These are phyloP conservation scores for Strix aluco DNA, from an alignment of 2,113 vertebrate species.

Conservation along the genomic window DNA sequence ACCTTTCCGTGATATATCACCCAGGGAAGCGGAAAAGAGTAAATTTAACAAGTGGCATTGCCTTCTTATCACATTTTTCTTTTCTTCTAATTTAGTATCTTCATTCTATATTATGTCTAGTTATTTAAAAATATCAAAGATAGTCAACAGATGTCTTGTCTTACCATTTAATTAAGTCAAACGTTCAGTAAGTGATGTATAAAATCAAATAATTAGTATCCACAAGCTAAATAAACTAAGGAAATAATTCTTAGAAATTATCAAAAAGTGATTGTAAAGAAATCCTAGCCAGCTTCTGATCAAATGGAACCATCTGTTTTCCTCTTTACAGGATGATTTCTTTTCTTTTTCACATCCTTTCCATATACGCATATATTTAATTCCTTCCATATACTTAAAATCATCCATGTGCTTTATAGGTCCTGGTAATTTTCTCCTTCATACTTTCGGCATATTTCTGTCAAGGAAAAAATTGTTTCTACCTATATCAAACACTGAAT, in stretches of 20 bases:
- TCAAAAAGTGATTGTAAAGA: background rate
- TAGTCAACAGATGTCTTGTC: slow-evolving; percentile 1
- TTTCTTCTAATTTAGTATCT: slow-evolving; percentile 26
- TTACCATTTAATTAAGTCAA: background rate
- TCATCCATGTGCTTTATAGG: background rate
- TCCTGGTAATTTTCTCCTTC: background rate
- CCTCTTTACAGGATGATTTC: background rate
- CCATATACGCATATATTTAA: background rate
- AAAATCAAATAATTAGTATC: background rate
- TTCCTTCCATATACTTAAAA: background rate
- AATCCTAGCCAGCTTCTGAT: background rate
- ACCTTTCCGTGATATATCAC: slow-evolving; percentile 46
- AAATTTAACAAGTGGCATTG: slow-evolving; percentile 67
- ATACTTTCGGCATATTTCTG: background rate
- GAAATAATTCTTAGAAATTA: slow-evolving; percentile 6
- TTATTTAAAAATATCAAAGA: slow-evolving; percentile 22
- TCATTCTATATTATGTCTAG: background rate
- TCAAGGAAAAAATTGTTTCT: background rate
- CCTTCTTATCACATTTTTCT: slow-evolving; percentile 32
- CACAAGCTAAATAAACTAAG: background rate
- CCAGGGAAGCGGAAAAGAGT: slow-evolving; percentile 1
- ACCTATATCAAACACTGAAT: background rate
- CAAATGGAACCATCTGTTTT: slow-evolving; percentile 2
- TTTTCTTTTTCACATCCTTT: slow-evolving; percentile 1
- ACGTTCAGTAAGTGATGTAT: background rate